These are phyloP conservation scores for Xestia c-nigrum DNA, from an alignment of 2,888 invertebrate species.

Conservation along the genomic window DNA sequence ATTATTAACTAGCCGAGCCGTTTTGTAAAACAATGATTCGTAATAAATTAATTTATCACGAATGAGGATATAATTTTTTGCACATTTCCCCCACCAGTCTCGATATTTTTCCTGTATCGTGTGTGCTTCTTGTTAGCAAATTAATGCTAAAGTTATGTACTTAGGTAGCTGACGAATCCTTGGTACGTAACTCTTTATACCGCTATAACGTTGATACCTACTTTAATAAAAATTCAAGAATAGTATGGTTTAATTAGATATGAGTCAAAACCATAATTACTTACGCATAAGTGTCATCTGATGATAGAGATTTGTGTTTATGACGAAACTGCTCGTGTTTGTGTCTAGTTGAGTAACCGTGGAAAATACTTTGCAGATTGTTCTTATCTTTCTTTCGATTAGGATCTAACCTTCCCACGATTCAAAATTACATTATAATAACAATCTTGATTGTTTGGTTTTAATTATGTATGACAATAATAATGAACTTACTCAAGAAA, in stretches of 20 bases:
- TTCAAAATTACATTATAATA: conserved; percentile 15
- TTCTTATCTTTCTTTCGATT: conserved; percentile 44
- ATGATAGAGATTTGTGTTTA: conserved; percentile 4
- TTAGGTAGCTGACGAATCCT: not conserved
- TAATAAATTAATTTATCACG: not conserved
- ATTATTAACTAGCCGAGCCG: not conserved
- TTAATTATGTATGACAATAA: conserved; percentile 26
- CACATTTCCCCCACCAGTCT: not conserved
- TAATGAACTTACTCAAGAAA: conserved; percentile 33
- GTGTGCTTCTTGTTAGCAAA: not conserved
- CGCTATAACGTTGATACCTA: not conserved
- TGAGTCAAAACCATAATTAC: not conserved
- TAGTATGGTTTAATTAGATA: not conserved
- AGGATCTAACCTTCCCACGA: conserved; percentile 50
- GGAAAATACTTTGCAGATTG: conserved; percentile 4
- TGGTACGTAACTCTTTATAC: not conserved
- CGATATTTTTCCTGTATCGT: not conserved
- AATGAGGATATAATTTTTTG: conserved; percentile 4
- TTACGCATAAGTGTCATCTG: not conserved
- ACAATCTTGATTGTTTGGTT: conserved; percentile 7
- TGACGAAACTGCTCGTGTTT: conserved; percentile 5
- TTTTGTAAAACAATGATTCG: not conserved
- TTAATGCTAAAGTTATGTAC: not conserved
- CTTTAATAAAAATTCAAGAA: not conserved
- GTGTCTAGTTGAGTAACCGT: conserved; percentile 2